Evolutionary conservation across 2,888 invertebrate species (phyloP).

Genomic region (Tipula lateralis): DNA sequence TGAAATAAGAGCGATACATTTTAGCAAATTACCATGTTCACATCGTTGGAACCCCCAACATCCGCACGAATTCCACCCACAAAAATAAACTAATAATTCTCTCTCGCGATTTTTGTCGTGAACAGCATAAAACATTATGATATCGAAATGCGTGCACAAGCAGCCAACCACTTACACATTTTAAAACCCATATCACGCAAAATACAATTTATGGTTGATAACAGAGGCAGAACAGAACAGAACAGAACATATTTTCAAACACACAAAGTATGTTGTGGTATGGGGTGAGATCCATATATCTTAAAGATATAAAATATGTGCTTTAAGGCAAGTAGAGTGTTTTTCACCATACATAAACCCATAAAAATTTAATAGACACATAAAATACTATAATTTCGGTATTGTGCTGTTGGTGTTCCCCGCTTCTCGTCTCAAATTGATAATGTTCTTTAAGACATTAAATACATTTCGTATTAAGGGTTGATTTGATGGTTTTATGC

Average conservation of each 20-base stretch:
- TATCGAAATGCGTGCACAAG: not conserved
- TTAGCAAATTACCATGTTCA: too few species aligned
- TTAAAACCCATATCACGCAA: not conserved
- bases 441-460: not conserved
- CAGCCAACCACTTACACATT: not conserved
- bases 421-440: not conserved
- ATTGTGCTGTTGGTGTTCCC: not conserved
- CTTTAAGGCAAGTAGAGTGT: not conserved
- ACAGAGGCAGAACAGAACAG: not conserved
- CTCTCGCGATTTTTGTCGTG: not conserved
- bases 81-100: not conserved
- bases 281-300: not conserved
- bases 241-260: not conserved
- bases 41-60: too few species aligned
- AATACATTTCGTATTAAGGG: not conserved
- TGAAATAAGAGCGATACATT: too few species aligned
- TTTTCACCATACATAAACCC: not conserved
- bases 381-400: not conserved
- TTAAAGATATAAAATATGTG: not conserved
- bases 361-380: not conserved
- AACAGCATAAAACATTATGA: not conserved
- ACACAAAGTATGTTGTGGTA: not conserved
- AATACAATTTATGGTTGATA: not conserved
- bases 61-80: not conserved
- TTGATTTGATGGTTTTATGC: not conserved